Base-by-base conservation (phyloP, 2,888 invertebrate genomes). In the Belgica antarctica region DNA sequence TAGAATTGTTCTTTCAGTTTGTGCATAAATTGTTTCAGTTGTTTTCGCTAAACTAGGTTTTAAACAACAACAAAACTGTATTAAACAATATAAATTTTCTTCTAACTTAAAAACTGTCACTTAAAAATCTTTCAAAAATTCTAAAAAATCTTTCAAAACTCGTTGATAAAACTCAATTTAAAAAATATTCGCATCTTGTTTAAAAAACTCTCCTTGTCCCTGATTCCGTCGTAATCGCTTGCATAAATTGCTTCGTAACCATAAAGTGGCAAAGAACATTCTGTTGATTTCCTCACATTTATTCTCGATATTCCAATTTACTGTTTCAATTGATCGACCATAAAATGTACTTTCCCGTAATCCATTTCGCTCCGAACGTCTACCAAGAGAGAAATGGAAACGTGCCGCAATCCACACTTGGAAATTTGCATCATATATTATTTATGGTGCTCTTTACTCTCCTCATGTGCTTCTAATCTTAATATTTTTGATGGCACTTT, bases 401-500 rank as follows among this genome's bases (percentile, higher is more conserved):
- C 52, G 52, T 52, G 52, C 52, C 52, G 22, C 52, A 22, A 52
- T 52, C 52, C 52, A 12, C 52, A 52, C 52, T 52, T 41, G 41
- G 41, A 41, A 41, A 46, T 69, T 47, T 70, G 46, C 70, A 62
- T 62, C 62, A 70, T 70, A 46, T 70, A 66, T 71, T 66, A 71
- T 71, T 71, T 66, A 62, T 71, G 31, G 41, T 57, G 46, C 61
- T 57, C 46, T 68, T 19, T 31, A 62, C 28, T 62, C 62, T 62
- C 62, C n/a, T n/a, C 24, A 41, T 41, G 22, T 47, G 28, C 47
- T 34, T 28, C 52, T 68, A 57, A 68, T 68, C 68, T 68, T 57
- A 68, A 68, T 68, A 68, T 68, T 34, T 52, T 27, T 68, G 68
- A 68, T 68, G 68, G 68, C 68, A 68, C 68, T 68, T 68, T 68